Evolutionary conservation across 92 coral and sea anemone species (phyloP).

Genomic region (Porites lobata): DNA sequence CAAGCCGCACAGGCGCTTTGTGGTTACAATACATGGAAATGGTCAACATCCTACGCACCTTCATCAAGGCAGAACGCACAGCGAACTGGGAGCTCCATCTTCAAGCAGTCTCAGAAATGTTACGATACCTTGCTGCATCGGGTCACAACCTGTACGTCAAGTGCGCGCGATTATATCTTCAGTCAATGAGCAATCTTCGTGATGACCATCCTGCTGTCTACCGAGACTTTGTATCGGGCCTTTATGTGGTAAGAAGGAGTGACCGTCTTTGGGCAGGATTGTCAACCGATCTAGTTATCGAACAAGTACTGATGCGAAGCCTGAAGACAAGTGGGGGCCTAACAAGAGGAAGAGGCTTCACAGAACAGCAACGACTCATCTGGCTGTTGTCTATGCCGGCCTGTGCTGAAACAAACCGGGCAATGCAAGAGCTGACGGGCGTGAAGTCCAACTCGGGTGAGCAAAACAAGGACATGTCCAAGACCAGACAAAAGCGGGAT

Average conservation of each 20-base stretch:
- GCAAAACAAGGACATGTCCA: conserved; percentile 47
- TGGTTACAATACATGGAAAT: conserved; percentile 57
- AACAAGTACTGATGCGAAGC: conserved; percentile 19
- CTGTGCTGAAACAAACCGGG: conserved; percentile 46
- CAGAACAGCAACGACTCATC: conserved; percentile 3
- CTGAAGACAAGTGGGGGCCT: conserved; percentile 17
- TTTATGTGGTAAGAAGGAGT: neutral
- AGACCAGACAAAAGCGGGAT: conserved; percentile 26
- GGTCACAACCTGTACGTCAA: conserved; percentile 36
- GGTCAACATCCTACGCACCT: conserved; percentile 19
- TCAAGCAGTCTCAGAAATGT: conserved; percentile 27
- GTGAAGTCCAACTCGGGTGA: conserved; percentile 41
- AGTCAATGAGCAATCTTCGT: neutral
- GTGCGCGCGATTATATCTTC: conserved; percentile 27
- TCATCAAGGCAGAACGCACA: conserved; percentile 54
- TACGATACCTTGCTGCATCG: conserved; percentile 50
- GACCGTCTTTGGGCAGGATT: conserved; percentile 4
- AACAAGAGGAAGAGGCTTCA: conserved; percentile 5
- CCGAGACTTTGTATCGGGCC: neutral
- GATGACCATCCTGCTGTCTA: neutral
- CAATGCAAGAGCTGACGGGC: conserved; percentile 44
- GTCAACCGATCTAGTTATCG: conserved; percentile 2
- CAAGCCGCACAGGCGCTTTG: conserved; percentile 42
- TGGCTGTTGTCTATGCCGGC: conserved; percentile 27
- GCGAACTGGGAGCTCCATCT: conserved; percentile 55